Evolutionary conservation across 2,888 invertebrate species (phyloP).

Genomic region (Meghimatium bilineatum): DNA sequence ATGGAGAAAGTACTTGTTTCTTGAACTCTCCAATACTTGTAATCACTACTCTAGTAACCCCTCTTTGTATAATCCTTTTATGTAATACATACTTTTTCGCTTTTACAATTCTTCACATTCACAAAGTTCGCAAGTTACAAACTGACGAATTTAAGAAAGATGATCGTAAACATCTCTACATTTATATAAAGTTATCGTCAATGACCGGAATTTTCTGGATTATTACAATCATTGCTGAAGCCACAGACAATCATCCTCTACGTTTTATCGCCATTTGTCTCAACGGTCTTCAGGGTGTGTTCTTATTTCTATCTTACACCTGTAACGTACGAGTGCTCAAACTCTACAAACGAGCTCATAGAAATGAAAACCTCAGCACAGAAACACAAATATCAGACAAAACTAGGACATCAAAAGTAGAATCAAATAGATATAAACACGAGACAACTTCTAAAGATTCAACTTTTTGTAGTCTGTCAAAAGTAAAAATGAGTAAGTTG

Average conservation of each 20-base stretch:
- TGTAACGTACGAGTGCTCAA: conserved; percentile 37
- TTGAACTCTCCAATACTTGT: conserved; percentile 2
- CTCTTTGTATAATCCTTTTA: conserved; percentile 4
- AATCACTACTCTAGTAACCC: conserved; percentile 9
- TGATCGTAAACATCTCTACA: conserved; percentile 23
- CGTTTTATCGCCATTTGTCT: conserved; percentile 25
- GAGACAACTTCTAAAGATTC: no score
- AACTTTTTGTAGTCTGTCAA: no score
- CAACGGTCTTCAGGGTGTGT: conserved; percentile 44
- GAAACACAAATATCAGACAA: background rate
- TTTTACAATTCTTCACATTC: conserved; percentile 20
- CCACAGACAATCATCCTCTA: conserved; percentile 24
- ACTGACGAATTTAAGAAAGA: conserved; percentile 8
- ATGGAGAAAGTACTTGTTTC: conserved; percentile 14
- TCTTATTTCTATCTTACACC: conserved; percentile 43
- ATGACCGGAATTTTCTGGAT: conserved; percentile 45
- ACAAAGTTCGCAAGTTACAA: conserved; percentile 27
- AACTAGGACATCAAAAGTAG: background rate
- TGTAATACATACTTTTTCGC: conserved; percentile 31
- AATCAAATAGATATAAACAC: background rate
- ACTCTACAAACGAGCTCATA: conserved; percentile 17
- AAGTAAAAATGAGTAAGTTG: no score
- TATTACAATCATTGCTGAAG: conserved; percentile 27
- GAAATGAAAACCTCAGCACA: background rate
- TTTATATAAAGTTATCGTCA: conserved; percentile 43